Evolutionary conservation across 2,797 vertebrate species (phyloP), one percentile per base, ranked within the genome.

Genomic region (Chelon auratus): DNA sequence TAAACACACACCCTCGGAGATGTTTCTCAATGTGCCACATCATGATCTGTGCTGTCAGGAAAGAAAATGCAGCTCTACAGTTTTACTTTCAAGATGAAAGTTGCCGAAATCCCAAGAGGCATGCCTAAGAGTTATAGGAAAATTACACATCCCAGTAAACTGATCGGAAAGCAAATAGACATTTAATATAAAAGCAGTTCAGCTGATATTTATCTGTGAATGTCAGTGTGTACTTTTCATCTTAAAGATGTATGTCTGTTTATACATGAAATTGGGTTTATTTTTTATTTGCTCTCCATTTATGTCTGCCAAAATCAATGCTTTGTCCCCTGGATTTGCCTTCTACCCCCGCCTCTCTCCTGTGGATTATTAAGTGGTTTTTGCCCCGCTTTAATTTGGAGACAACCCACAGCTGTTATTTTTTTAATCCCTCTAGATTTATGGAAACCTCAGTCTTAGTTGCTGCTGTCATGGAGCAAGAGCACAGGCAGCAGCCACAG

Each of bases 341-440:
- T 33, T 37, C 20, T 42, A 18, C 17, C n/a, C n/a, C 6, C 5
- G 14, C 43, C 52, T 68, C 47, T 71, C 73, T 75, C 40, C 71
- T 63, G 75, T 78, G 80, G 65, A 84, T 86, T 81, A 89, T 86
- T 82, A 85, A 87, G 80, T 83, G 85, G 65, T 83, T 88, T 87
- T 69, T 81, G 73, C 56, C 72, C 63, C 9, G 59, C 78, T 89
- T 80, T 81, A 75, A 89, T 89, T 85, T 83, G 82, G 77, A 87
- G 70, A 48, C 57, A 24, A 87, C 65, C 79, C 84, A 67, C 68
- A 72, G 81, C 70, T 58, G n/a, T 68, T 10, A 65, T 83, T 86
- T 77, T 70, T 82, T 88, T 85, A 87, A 86, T 87, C 84, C 83
- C 84, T 62, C 71, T 51, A 70, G 88, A 86, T 90, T 87, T 83